phyloP scores from a whole-genome alignment of 2,797 vertebrate species.

The Falco novaeseelandiae region DNA sequence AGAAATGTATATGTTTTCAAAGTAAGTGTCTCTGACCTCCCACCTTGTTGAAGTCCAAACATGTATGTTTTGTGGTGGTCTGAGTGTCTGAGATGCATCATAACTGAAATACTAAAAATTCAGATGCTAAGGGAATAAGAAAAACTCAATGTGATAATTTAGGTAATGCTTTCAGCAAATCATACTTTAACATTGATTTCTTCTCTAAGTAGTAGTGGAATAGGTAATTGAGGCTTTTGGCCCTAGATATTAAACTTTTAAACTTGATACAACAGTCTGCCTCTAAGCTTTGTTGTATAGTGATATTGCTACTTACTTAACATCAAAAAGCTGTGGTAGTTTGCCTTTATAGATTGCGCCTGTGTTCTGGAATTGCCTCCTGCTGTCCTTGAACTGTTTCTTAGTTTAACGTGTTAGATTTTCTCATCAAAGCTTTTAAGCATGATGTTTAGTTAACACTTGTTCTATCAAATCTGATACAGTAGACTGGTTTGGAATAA shows the following conservation, averaged over 20 bases:
- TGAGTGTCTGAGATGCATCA: slow-evolving; percentile 14
- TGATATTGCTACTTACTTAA: slow-evolving; percentile 77
- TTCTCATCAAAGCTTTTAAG: slow-evolving; percentile 76
- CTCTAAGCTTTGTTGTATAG: slow-evolving; percentile 75
- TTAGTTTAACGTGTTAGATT: slow-evolving; percentile 74
- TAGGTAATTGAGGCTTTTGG: slow-evolving; percentile 69
- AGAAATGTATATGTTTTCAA: slow-evolving; percentile 75
- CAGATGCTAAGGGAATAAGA: not conserved
- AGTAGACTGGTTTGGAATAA: slow-evolving; percentile 59
- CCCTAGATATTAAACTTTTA: slow-evolving; percentile 75
- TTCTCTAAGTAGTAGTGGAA: slow-evolving; percentile 45
- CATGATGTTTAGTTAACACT: slow-evolving; percentile 62
- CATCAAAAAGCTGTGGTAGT: slow-evolving; percentile 78
- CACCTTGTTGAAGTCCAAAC: slow-evolving; percentile 44
- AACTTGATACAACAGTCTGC: slow-evolving; percentile 76
- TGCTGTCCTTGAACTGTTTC: slow-evolving; percentile 73
- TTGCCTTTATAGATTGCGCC: slow-evolving; percentile 77
- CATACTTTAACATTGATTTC: not conserved
- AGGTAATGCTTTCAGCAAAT: slow-evolving; percentile 3
- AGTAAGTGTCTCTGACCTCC: slow-evolving; percentile 71
- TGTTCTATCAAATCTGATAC: slow-evolving; percentile 65
- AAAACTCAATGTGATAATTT: not conserved
- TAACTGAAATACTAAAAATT: not conserved
- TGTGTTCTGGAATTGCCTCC: slow-evolving; percentile 79
- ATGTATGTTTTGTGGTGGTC: not conserved